Base-by-base conservation (phyloP, 2,888 invertebrate species). In the Onchidella celtica region DNA sequence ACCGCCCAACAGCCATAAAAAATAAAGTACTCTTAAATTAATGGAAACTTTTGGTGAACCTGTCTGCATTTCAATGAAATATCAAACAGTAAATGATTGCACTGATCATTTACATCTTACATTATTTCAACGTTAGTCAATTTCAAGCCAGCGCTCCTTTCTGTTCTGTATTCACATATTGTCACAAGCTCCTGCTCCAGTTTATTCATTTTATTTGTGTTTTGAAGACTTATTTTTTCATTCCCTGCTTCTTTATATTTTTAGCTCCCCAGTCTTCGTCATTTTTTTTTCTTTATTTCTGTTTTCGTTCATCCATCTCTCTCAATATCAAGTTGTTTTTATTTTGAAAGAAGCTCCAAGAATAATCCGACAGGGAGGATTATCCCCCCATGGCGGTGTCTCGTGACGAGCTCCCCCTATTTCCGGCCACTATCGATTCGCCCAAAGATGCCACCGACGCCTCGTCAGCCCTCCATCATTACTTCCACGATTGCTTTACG, bases 351-450 rank as follows among this genome's bases (percentile, higher is more conserved):
- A 27, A 76, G 65, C 59, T 65, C 32, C 63, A 14, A 65, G 75
- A 76, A 76, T 76, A 76, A 76, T 76, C 75, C 75, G 75, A 63
- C 65, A 76, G 65, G 65, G 40, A 4, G 66, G 65, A 76, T 76
- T 76, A 76, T 76, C 75, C 75, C 75, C n/a, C 65, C 74, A 14
- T 76, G 75, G 75, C 75, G 65, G 65, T 65, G 75, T 32, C 40
- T 65, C 63, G 47, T 65, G 75, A 76, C 47, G 75, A 76, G 65
- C 75, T 75, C 75, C 66, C 75, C 34, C 75, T 76, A 76, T 76
- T 76, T 76, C 75, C 75, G 40, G 75, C 65, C 34, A 40, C 47
- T 76, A 65, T 65, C 27, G 65, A 65, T 74, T 27, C 74, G 21
- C 9, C 24, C 29, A 74, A 61, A 40, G 38, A 61, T 38, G 9